A percentile compares a stretch with the other conserved stretches of the same genome.
phyloP scores from a whole-genome alignment of 1,140 invertebrate species.

The Teleopsis dalmanni region DNA sequence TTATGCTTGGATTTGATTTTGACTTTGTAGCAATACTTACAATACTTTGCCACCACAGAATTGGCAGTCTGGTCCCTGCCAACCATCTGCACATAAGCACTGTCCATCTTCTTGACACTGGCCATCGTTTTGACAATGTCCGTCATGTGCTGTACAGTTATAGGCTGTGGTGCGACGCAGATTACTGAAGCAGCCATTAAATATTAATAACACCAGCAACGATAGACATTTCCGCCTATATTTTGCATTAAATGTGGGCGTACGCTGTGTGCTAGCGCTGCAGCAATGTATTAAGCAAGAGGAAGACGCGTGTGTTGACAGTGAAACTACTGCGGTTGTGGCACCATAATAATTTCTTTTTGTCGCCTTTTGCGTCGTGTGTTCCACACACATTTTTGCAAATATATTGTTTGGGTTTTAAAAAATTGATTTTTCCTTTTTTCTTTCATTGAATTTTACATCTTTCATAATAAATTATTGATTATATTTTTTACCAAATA shows the following conservation, averaged over 20 bases:
- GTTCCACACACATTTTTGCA: too few relatives aligned
- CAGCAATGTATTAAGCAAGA: too few relatives aligned
- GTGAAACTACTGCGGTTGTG: too few relatives aligned
- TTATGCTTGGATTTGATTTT: background rate
- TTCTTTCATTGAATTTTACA: too few relatives aligned
- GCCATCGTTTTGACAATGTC: conserved; percentile 59
- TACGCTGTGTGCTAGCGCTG: conserved; percentile 7
- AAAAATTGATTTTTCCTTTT: too few relatives aligned
- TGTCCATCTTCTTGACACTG: conserved; percentile 69
- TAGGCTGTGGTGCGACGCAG: conserved; percentile 34
- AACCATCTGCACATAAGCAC: conserved; percentile 82
- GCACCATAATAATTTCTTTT: too few relatives aligned
- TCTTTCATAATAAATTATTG: too few relatives aligned
- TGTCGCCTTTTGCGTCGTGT: too few relatives aligned
- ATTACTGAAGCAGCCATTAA: conserved; percentile 34
- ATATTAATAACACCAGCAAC: conserved; percentile 29
- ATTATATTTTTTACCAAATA: too few relatives aligned
- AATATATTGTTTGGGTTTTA: too few relatives aligned
- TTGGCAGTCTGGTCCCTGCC: conserved; percentile 81
- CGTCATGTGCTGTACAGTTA: conserved; percentile 40
- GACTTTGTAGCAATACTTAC: conserved; percentile 49
- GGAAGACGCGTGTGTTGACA: too few relatives aligned
- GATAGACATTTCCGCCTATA: conserved; percentile 41
- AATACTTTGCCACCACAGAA: conserved; percentile 86
- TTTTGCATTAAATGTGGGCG: conserved; percentile 40